Evolutionary conservation across 2,113 vertebrate species (phyloP), one percentile per base, ranked within the genome.

Genomic region (Pachycephala philippinensis): DNA sequence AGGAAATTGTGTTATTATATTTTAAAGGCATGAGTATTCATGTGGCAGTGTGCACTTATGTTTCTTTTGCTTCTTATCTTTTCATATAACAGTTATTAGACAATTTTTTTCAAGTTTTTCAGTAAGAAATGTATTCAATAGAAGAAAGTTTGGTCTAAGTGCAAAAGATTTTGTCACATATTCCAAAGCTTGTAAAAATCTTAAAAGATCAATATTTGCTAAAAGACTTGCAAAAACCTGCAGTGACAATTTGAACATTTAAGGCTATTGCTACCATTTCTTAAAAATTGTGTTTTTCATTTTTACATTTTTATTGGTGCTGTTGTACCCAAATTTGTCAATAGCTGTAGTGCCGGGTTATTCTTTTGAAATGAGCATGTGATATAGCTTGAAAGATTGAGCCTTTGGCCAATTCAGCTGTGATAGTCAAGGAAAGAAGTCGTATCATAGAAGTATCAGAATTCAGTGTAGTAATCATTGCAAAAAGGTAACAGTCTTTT

Each of bases 151-250:
- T 83, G 66, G 64, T 96, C 39, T 95, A 80, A 97, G 91, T 68
- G 14, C 9, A 52, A 84, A 40, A 64, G 80, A 91, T 74, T 88
- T 96, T 93, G 56, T 81, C 75, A 59, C 88, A 54, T 85, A 93
- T 88, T 96, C 92, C 37, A 91, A 90, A 92, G 59, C 37, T 39
- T 96, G 61, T 94, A 74, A 96, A 97, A 97, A 93, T 86, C n/a
- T 65, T 75, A 90, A 90, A 86, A 80, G 59, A 54, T 93, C 74
- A 68, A 40, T 82, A 92, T 95, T 97, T 92, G 53, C 56, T 87
- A 86, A 77, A 97, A 68, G 79, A 91, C 84, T 96, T 90, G 84
- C 44, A 89, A 93, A 74, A 97, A 81, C n/a, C 87, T 95, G 71
- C 91, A 85, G 81, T 95, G 72, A 85, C 75, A 95, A 53, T 74